Base-by-base conservation (phyloP, 2,113 vertebrate species). In the Ramphastos sulfuratus region DNA sequence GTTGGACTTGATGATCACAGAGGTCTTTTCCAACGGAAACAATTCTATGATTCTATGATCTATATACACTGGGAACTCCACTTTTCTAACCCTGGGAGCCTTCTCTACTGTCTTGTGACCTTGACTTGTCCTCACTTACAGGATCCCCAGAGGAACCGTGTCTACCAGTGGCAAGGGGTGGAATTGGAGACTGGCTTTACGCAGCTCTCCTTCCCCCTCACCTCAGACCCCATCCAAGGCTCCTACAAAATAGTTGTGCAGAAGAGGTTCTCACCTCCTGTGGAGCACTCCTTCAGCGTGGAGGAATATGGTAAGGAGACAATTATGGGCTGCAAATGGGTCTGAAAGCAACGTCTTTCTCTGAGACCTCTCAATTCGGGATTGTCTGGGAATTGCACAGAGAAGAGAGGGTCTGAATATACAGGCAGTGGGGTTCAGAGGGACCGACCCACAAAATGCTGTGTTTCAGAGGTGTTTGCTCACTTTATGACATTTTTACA, bases 251-350 rank as follows among this genome's bases (percentile, higher is more conserved):
- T 98, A 54, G 92, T 97, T 2, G 96, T 96, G 28, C 77, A 95
- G 72, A 97, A 95, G 71, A 60, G 79, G 25, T 90, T 84, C 8
- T 92, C 89, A 0, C 33, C 28, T 23, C 93, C 9, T 0, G 33
- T 73, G n/a, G 71, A 97, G 20, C 96, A 96, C 24, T 5, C 30
- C 33, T 98, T 98, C 93, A 85, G 24, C 0, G 97, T 98, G 90
- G 87, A 98, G 21, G 97, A 98, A 95, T 98, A 97, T 1, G 97
- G 98, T 98, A 98, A 80, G 96, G n/a, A 70, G 42, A 89, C 20
- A 50, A 19, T 21, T 33, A 18, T 13, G 23, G 46, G 30, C 25
- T 83, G 42, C 42, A 50, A 70, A 8, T 12, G 16, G 44, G 30
- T 8, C 39, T 67, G 33, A 7, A 20, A 59, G 37, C 12, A 58